Evolutionary conservation across 2,888 invertebrate genomes (phyloP).

Genomic region (Eupithecia dodoneata): DNA sequence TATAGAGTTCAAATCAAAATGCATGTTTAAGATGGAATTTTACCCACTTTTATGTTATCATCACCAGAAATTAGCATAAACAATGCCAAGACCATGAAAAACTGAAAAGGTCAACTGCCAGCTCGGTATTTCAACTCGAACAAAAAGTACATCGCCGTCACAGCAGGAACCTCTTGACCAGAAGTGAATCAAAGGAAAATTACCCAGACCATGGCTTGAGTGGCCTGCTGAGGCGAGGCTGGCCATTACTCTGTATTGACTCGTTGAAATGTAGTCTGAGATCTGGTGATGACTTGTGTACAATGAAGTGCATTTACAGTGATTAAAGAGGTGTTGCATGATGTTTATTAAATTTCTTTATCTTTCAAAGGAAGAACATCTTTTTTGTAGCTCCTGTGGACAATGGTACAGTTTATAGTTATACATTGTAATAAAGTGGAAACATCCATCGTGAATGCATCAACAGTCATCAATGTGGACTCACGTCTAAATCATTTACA

Average conservation of each 20-base stretch:
- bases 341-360: neutral
- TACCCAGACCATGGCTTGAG: conserved; percentile 32
- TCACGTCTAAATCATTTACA: too few relatives aligned
- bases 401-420: neutral
- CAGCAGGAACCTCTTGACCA: conserved; percentile 27
- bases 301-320: neutral
- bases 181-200: conserved; percentile 41
- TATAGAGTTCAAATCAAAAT: neutral
- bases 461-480: too few relatives aligned
- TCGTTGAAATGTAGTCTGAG: conserved; percentile 29
- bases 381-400: neutral
- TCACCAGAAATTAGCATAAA: conserved; percentile 10
- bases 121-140: conserved; percentile 21
- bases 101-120: conserved; percentile 25
- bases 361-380: neutral
- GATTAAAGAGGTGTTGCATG: neutral
- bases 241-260: conserved; percentile 32
- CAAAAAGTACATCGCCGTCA: conserved; percentile 22
- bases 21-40: neutral
- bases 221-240: conserved; percentile 30
- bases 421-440: neutral
- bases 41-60: neutral
- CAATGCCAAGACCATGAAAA: conserved; percentile 20
- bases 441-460: too few relatives aligned
- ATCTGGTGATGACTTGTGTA: conserved; percentile 15